Evolutionary conservation across 1,140 invertebrate species (phyloP).

Genomic region (Caenorhabditis brenneri): DNA sequence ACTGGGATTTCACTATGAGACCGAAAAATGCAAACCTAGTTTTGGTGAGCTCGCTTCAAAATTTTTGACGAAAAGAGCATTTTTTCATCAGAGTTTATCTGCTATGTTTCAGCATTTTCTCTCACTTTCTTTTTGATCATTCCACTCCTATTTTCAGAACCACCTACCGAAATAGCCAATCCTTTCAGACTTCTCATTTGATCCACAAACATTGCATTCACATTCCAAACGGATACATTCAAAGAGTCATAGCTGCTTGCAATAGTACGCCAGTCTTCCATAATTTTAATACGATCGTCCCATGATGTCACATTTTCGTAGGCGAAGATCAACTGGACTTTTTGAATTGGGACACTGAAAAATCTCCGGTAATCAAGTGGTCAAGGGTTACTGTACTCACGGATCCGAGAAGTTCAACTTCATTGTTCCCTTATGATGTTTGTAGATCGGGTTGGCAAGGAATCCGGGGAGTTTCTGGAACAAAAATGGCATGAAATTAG

Average conservation of each 20-base stretch:
- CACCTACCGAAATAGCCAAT: conserved; percentile 55
- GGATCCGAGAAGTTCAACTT: conserved; percentile 4
- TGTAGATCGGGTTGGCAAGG: conserved; percentile 47
- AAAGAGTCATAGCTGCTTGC: conserved; percentile 56
- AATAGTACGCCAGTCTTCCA: conserved; percentile 63
- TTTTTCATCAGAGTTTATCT: too few relatives aligned
- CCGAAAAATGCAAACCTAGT: too few relatives aligned
- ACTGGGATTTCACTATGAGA: too few relatives aligned
- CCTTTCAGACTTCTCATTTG: conserved; percentile 65
- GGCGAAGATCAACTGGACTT: conserved; percentile 62
- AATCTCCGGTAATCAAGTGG: too few relatives aligned
- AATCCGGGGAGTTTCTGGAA: conserved; percentile 4
- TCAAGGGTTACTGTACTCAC: conserved; percentile 36
- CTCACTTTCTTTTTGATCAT: too few relatives aligned
- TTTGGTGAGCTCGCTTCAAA: too few relatives aligned
- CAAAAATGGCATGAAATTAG: not conserved
- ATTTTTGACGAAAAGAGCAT: too few relatives aligned
- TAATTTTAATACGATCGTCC: conserved; percentile 64
- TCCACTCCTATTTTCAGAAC: too few relatives aligned
- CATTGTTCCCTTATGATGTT: conserved; percentile 44
- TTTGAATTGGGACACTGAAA: conserved; percentile 57
- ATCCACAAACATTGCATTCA: conserved; percentile 69
- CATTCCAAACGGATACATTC: conserved; percentile 65
- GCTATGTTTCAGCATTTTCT: too few relatives aligned
- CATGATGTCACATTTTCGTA: conserved; percentile 62